A percentile compares a stretch with the other conserved stretches of the same genome.
Conservation (phyloP, 2,888 invertebrate genomes). For the Automeris io region DNA sequence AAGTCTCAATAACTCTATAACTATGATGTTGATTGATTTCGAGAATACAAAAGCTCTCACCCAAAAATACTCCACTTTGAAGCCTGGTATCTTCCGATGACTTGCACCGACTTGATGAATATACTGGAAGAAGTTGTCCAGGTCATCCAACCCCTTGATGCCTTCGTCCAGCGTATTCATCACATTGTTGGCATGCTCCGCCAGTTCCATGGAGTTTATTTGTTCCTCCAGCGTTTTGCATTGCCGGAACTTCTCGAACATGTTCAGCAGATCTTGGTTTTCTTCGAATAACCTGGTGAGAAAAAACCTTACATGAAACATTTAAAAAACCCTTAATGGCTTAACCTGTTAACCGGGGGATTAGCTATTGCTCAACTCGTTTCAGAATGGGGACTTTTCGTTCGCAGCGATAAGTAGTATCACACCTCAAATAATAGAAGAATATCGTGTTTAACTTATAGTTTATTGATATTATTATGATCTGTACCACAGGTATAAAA, state of each 20-base stretch:
- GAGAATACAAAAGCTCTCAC: conserved; percentile 69
- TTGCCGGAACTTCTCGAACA: conserved; percentile 89
- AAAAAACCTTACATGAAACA: background rate
- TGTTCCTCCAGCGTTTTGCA: conserved; percentile 88
- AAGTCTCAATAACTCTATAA: too few relatives aligned
- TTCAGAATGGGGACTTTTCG: too few relatives aligned
- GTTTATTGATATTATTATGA: too few relatives aligned
- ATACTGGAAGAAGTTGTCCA: conserved; percentile 89
- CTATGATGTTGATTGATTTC: too few relatives aligned
- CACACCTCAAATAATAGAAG: too few relatives aligned
- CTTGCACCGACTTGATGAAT: conserved; percentile 89
- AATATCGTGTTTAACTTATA: too few relatives aligned
- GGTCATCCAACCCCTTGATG: conserved; percentile 89
- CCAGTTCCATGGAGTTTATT: conserved; percentile 87
- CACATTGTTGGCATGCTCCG: conserved; percentile 91
- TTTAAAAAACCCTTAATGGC: too few relatives aligned
- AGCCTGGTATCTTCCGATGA: conserved; percentile 89
- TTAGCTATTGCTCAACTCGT: too few relatives aligned
- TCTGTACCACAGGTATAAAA: too few relatives aligned
- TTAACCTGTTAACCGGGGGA: too few relatives aligned
- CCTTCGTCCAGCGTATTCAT: conserved; percentile 94
- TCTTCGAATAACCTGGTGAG: conserved; percentile 90
- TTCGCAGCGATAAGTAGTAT: too few relatives aligned
- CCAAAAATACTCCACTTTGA: conserved; percentile 92
- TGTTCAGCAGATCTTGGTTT: conserved; percentile 84